Base-by-base conservation (phyloP, 2,113 vertebrate species). In the Andinoacara biseriatus region DNA sequence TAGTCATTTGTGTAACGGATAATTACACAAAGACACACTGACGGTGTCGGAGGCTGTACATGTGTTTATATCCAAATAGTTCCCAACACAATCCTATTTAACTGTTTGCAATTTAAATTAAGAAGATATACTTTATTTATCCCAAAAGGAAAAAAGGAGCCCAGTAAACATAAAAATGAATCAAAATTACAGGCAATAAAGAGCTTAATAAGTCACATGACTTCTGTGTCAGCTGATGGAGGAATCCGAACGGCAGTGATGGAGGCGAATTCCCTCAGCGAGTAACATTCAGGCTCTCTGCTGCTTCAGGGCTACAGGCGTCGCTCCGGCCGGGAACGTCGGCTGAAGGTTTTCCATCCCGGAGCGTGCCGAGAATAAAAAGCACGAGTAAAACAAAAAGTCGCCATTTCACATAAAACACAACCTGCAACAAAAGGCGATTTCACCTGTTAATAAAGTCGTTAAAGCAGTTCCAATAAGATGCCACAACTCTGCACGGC, bases 281-380 rank as follows among this genome's bases (percentile, higher is more conserved):
- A 24, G 40, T 67, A 49, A 18, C 26, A 67, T 67, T 46, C 63
- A 67, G 5, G 1, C 31, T 31, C 62, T 43, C 22, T 65, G 38
- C 62, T 43, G 13, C 62, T 10, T 38, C 62, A 17, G 35, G 35
- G n/a, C 5, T 0, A n/a, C 33, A 62, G 60, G 60, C 62, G 13
- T 65, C n/a, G 0, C 35, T 17, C 13, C 62, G 4, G 0, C 15
- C 38, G 10, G n/a, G 0, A 0, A n/a, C 24, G 7, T 17, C 13
- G 0, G 13, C 8, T 46, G 14, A 46, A 46, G 22, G 24, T 29
- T 60, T 26, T 31, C 8, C 8, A 18, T 31, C 17, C 31, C 8
- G 31, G 58, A 33, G 58, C 8, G 14, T 46, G 43, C 15, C 43
- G 15, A 43, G 13, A 46, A 46, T 2, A 43, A 65, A 65, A 46